Evolutionary conservation across 1,140 invertebrate genomes (phyloP).

Genomic region (Probaryconus sp.): DNA sequence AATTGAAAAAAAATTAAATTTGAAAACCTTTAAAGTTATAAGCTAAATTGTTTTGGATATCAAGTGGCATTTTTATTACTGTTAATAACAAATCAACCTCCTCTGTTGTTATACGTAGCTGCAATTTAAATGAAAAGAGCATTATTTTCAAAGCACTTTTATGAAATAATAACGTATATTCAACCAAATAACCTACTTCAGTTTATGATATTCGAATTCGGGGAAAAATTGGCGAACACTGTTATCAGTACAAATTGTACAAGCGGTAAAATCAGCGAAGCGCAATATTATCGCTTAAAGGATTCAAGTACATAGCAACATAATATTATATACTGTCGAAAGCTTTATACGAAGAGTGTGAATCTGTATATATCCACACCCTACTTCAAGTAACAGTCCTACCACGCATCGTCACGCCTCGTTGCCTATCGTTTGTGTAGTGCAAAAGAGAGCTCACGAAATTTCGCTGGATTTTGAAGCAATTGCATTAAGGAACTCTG

Average conservation of each 20-base stretch:
- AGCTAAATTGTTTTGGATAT: too few relatives aligned
- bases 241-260: slow-evolving; percentile 47
- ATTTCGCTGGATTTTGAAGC: slow-evolving; percentile 45
- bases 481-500: slow-evolving; percentile 48
- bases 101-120: too few relatives aligned
- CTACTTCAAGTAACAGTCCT: slow-evolving; percentile 35
- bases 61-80: too few relatives aligned
- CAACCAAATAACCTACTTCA: neutral
- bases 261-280: slow-evolving; percentile 37
- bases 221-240: slow-evolving; percentile 26
- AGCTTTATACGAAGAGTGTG: slow-evolving; percentile 33
- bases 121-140: too few relatives aligned
- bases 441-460: slow-evolving; percentile 35
- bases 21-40: too few relatives aligned
- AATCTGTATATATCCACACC: slow-evolving; percentile 37
- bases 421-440: slow-evolving; percentile 39
- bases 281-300: slow-evolving; percentile 44
- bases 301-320: slow-evolving; percentile 33
- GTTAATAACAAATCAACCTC: too few relatives aligned
- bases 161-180: neutral
- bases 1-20: too few relatives aligned
- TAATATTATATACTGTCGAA: slow-evolving; percentile 17
- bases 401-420: slow-evolving; percentile 44
- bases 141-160: too few relatives aligned
- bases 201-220: neutral